A percentile compares a stretch with the other conserved stretches of the same genome.
Conservation (phyloP, 2,797 vertebrate species). For the Hafferia zeledoni region DNA sequence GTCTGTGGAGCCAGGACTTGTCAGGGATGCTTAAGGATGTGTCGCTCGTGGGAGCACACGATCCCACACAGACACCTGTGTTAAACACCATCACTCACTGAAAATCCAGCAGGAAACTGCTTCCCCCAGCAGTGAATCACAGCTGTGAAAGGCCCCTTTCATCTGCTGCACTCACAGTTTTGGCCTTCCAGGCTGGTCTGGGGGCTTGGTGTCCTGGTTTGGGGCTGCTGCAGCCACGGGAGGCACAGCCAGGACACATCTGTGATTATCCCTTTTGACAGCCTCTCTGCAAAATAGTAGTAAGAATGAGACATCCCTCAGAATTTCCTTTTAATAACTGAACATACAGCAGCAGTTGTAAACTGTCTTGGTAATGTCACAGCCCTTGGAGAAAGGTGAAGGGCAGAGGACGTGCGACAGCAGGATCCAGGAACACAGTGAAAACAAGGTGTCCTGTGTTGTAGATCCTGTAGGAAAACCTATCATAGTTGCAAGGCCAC, state of each 20-base stretch:
- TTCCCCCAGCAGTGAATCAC: background rate
- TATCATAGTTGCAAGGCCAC: background rate
- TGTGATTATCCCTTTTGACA: background rate
- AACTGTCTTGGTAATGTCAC: conserved; percentile 38
- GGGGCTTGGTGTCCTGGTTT: background rate
- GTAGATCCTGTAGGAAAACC: conserved; percentile 19
- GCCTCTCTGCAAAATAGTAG: background rate
- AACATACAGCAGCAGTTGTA: conserved; percentile 1
- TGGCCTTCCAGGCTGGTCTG: background rate
- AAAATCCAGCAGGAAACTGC: background rate
- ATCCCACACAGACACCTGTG: background rate
- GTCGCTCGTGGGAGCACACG: rapidly evolving
- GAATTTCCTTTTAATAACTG: conserved; percentile 7
- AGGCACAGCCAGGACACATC: background rate
- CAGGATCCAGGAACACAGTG: background rate
- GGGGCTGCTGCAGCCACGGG: rapidly evolving
- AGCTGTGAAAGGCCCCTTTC: background rate
- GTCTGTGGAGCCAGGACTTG: background rate
- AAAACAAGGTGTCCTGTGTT: background rate
- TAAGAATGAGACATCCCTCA: background rate
- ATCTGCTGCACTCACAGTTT: background rate
- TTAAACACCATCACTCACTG: background rate
- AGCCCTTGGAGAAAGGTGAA: background rate
- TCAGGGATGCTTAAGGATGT: conserved; percentile 22
- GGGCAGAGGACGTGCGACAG: conserved; percentile 2